Evolutionary conservation across 2,797 vertebrate genomes (phyloP), one percentile per base, ranked within the genome.

Genomic region (Crocidura indochinensis): DNA sequence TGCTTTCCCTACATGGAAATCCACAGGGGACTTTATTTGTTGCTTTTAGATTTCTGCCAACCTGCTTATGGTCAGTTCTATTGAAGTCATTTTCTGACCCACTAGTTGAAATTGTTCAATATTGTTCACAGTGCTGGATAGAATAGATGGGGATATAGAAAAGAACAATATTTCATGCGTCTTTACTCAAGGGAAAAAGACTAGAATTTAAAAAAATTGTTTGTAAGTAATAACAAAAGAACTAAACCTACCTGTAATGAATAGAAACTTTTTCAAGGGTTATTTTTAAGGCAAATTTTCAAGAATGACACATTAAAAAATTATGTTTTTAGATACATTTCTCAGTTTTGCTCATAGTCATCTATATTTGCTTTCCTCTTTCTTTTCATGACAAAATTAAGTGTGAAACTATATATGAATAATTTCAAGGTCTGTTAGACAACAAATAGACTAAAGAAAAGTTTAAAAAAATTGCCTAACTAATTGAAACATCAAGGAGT

Each of bases 21-120:
- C 87, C 85, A 56, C n/a, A 49, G 90, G 77, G 69, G 24, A 15
- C 73, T 81, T 73, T 77, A 74, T 78, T 92, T 86, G 82, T 62
- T 73, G 73, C 83, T 78, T 74, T 26, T 86, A 90, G 84, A 78
- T 75, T 90, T 89, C 84, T 95, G 95, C 75, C 90, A 94, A 73
- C 49, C 74, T 92, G 83, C 91, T 95, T 92, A 19, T 87, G 72
- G 67, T 49, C 72, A 27, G 47, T 83, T 84, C 83, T 91, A 72
- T 47, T 56, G 87, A 84, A 62, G 87, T 19, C 44, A 82, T 65
- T 83, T 75, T 91, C 20, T 87, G 74, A 53, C 22, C 19, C 4
- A 56, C 9, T 80, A 24, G 79, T 31, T n/a, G 44, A 78, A 77
- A 86, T 72, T 29, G 20, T 75, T 79, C 49, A 68, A 3, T 38